Evolutionary conservation across 2,113 vertebrate genomes (phyloP).

Genomic region (Odobenus rosmarus): DNA sequence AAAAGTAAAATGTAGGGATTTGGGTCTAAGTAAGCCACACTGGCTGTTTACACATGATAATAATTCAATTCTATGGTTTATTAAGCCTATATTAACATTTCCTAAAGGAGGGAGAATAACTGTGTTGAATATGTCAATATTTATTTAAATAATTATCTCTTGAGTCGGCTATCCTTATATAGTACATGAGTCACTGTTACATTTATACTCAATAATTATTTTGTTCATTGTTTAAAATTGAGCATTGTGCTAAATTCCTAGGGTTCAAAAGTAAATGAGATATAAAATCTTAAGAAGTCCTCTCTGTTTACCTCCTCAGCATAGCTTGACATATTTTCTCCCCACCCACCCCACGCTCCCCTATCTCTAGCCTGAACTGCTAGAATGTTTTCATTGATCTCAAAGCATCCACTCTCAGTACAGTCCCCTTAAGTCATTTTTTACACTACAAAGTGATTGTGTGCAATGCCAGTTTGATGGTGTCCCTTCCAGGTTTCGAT

Average conservation of each 20-base stretch:
- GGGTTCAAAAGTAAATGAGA: not conserved
- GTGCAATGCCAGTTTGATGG: not conserved
- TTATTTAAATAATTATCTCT: slow-evolving; percentile 44
- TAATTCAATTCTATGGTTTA: not conserved
- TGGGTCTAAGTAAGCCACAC: not conserved
- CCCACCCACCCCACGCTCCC: not conserved
- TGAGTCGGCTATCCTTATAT: not conserved
- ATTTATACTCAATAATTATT: slow-evolving; percentile 1
- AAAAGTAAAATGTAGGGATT: not conserved
- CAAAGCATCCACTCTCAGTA: not conserved
- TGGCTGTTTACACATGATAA: slow-evolving; percentile 2
- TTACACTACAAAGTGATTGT: not conserved
- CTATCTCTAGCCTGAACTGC: not conserved
- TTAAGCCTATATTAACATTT: slow-evolving; percentile 22
- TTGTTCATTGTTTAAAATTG: not conserved
- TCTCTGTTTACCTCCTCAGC: not conserved
- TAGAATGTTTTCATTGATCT: not conserved
- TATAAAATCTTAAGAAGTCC: not conserved
- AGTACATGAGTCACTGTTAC: not conserved
- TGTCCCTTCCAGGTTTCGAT: not conserved
- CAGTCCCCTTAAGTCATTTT: not conserved
- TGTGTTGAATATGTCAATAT: not conserved
- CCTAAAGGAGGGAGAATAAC: not conserved
- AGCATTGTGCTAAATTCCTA: not conserved
- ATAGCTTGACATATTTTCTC: not conserved